These are phyloP conservation scores for Lottia scabra DNA, from an alignment of 2,888 invertebrate species.

Conservation along the genomic window DNA sequence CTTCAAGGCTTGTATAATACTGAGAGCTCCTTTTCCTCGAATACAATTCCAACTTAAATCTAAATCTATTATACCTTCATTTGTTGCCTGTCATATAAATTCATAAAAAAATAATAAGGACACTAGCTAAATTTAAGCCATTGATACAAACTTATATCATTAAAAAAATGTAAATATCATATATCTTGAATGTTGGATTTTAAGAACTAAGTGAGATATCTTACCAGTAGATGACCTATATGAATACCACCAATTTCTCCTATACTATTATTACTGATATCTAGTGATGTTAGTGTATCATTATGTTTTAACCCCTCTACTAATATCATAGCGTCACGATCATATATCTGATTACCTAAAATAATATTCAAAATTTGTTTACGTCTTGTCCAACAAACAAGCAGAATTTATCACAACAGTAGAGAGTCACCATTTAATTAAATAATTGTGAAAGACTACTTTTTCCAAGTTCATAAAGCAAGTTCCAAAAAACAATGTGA, in stretches of 20 bases:
- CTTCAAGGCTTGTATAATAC: constrained; percentile 51
- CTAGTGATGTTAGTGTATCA: constrained; percentile 55
- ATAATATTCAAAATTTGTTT: background rate
- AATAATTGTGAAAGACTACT: too few species aligned
- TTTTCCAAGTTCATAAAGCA: too few species aligned
- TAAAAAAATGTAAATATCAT: too few species aligned
- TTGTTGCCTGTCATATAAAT: constrained; percentile 49
- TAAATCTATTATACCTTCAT: constrained; percentile 59
- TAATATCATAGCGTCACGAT: constrained; percentile 51
- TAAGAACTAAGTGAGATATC: too few species aligned
- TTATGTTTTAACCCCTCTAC: constrained; percentile 61
- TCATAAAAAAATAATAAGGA: too few species aligned
- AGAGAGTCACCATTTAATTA: too few species aligned
- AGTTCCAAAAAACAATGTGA: too few species aligned
- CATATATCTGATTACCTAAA: constrained; percentile 61
- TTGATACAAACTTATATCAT: too few species aligned
- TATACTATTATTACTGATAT: constrained; percentile 63
- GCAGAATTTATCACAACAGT: too few species aligned
- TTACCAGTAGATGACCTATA: constrained; percentile 58
- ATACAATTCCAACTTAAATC: constrained; percentile 66
- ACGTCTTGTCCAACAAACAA: too few species aligned
- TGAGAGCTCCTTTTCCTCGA: constrained; percentile 58
- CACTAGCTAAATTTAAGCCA: too few species aligned
- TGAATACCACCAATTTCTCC: constrained; percentile 58
- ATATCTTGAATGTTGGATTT: too few species aligned